Percentiles rank a stretch among this genome's conserved stretches.
These are phyloP conservation scores for Catharus bicknelli DNA, from an alignment of 2,113 vertebrate species.

Conservation along the genomic window DNA sequence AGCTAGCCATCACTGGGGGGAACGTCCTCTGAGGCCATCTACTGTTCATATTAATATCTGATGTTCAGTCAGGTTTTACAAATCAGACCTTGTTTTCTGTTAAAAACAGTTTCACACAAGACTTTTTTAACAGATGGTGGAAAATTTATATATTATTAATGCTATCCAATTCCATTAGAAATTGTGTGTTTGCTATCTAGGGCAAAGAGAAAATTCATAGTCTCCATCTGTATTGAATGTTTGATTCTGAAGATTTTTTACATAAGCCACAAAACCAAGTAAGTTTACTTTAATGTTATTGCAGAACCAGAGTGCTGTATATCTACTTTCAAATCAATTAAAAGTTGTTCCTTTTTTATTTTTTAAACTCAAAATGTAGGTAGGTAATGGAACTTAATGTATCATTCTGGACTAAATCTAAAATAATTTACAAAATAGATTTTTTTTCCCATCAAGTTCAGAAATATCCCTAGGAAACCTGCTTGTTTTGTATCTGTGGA, in stretches of 20 bases:
- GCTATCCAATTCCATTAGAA: conserved; percentile 67
- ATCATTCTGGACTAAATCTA: not conserved
- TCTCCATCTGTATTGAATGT: conserved; percentile 50
- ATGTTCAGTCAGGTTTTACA: conserved; percentile 41
- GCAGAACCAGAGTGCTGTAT: not conserved
- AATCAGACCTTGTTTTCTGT: conserved; percentile 45
- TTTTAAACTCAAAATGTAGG: not conserved
- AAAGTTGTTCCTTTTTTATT: not conserved
- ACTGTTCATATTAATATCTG: conserved; percentile 14
- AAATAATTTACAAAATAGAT: not conserved
- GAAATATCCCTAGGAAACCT: not conserved
- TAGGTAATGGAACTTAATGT: not conserved
- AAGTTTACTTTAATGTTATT: not conserved
- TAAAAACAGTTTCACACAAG: conserved; percentile 54
- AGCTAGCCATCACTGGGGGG: not conserved
- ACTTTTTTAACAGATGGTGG: conserved; percentile 66
- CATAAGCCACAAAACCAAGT: not conserved
- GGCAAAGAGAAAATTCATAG: conserved; percentile 58
- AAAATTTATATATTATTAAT: conserved; percentile 73
- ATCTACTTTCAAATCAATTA: not conserved
- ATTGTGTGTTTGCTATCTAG: conserved; percentile 63
- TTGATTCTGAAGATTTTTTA: conserved; percentile 55
- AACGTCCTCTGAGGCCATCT: conserved; percentile 1
- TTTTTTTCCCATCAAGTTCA: not conserved
- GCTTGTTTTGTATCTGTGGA: conserved; percentile 3